Evolutionary conservation across 2,797 vertebrate genomes (phyloP).

Genomic region (Decapterus maruadsi): DNA sequence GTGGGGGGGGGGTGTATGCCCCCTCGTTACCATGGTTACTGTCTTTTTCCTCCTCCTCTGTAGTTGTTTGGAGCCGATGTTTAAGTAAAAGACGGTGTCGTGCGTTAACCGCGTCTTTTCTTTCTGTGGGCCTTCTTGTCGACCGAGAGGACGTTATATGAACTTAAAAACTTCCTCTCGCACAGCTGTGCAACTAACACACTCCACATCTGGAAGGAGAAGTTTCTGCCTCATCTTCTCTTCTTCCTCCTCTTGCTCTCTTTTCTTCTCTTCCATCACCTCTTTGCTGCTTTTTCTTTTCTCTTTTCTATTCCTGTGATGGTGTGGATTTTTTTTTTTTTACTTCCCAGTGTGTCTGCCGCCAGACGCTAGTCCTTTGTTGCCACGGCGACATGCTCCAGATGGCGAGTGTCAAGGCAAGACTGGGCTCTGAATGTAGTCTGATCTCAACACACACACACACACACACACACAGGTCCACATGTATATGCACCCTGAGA

Average conservation of each 20-base stretch:
- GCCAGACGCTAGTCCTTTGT: slow-evolving; percentile 75
- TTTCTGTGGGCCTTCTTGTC: background rate
- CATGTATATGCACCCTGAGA: slow-evolving; percentile 35
- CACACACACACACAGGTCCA: slow-evolving; percentile 39
- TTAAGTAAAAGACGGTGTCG: background rate
- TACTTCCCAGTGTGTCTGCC: slow-evolving; percentile 57
- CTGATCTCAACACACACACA: slow-evolving; percentile 44
- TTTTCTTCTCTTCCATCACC: background rate
- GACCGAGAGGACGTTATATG: background rate
- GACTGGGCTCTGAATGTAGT: slow-evolving; percentile 57
- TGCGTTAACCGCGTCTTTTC: background rate
- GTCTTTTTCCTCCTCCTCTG: slow-evolving; percentile 30
- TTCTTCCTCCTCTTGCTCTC: background rate
- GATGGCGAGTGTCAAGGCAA: slow-evolving; percentile 78
- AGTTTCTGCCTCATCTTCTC: background rate
- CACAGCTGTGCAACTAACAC: background rate
- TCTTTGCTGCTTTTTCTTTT: slow-evolving; percentile 16
- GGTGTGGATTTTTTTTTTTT: background rate
- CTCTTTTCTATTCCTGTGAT: slow-evolving; percentile 55
- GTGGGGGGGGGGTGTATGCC: slow-evolving; percentile 33
- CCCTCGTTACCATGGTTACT: slow-evolving; percentile 67
- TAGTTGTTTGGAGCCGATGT: background rate
- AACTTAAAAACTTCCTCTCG: background rate
- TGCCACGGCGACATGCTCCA: slow-evolving; percentile 77
- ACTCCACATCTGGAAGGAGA: background rate